A percentile compares a stretch with the other conserved stretches of the same genome.
Conservation (phyloP, 2,113 vertebrate genomes). For the Thermophis baileyi region DNA sequence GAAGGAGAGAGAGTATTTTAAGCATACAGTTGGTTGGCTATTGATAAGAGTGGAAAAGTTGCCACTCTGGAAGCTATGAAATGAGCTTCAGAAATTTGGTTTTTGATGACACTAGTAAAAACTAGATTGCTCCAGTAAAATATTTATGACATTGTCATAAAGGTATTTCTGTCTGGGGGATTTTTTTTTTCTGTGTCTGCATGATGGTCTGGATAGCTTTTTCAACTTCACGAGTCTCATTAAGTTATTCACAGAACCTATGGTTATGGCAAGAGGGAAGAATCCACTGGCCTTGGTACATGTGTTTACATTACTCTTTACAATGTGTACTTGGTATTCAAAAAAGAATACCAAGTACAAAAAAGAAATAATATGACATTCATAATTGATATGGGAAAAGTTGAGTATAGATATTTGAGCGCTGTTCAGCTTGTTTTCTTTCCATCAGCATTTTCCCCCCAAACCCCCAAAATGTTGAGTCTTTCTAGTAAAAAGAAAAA, state of each 20-base stretch:
- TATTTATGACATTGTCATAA: not conserved
- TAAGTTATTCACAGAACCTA: not conserved
- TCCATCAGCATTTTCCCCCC: not conserved
- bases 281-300: not conserved
- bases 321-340: not conserved
- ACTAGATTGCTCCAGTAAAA: not conserved
- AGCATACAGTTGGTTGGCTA: not conserved
- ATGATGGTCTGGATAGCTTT: not conserved
- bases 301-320: not conserved
- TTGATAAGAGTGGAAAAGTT: not conserved
- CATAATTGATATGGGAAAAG: not conserved
- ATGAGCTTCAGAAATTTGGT: not conserved
- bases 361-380: not conserved
- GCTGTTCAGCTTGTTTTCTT: not conserved
- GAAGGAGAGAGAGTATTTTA: not conserved
- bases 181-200: not conserved
- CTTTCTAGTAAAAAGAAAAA: not conserved
- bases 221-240: not conserved
- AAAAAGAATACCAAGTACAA: no score
- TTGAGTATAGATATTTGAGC: not conserved
- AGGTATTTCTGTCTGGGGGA: not conserved
- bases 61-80: not conserved
- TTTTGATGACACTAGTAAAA: not conserved
- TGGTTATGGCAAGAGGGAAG: not conserved
- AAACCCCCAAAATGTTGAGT: not conserved